Evolutionary conservation across 2,113 vertebrate genomes (phyloP), one percentile per base, ranked within the genome.

Genomic region (Dermatemys mawii): DNA sequence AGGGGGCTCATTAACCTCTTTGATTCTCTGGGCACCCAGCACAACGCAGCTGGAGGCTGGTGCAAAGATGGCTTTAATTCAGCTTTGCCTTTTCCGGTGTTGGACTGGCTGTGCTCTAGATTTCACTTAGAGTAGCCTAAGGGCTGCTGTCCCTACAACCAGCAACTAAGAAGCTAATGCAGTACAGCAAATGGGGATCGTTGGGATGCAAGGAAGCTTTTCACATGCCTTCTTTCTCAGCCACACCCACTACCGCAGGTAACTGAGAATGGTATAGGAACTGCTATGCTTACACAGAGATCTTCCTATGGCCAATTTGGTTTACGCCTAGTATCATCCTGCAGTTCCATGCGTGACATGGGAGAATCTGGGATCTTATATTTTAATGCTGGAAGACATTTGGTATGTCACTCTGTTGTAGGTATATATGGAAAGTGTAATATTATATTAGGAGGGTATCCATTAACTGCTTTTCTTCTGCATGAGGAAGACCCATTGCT

Each of bases 171-270:
- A 44, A 73, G 11, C 21, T 73, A 73, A 41, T 24, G 24, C 10
- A 73, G n/a, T 73, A 73, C 22, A 41, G 22, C 9, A 54, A 67
- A 27, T 4, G 75, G 51, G 32, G 38, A 46, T 26, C 48, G 41
- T 53, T 55, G 21, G 8, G 21, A 83, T 38, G 11, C 32, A 6
- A 24, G 76, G 24, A 79, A 27, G 1, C 55, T 90, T 80, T 78
- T 9, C 22, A 6, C 22, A 22, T 73, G 8, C 6, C 67, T 95
- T 26, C 19, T 4, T 38, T 3, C 17, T 86, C 87, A 10, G 19
- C 2, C n/a, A 2, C 32, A 10, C 1, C n/a, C 4, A 13, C 1
- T 32, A 13, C 16, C 32, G 13, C 11, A 35, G 24, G 49, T 0
- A 87, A 16, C 60, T 90, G 79, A 81, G 12, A 48, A 87, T 46